A percentile compares a stretch with the other conserved stretches of the same genome.
These are phyloP conservation scores for Apostichopus parvimensis DNA, from an alignment of 35 echinoderm and acorn worm genomes.

Conservation along the genomic window DNA sequence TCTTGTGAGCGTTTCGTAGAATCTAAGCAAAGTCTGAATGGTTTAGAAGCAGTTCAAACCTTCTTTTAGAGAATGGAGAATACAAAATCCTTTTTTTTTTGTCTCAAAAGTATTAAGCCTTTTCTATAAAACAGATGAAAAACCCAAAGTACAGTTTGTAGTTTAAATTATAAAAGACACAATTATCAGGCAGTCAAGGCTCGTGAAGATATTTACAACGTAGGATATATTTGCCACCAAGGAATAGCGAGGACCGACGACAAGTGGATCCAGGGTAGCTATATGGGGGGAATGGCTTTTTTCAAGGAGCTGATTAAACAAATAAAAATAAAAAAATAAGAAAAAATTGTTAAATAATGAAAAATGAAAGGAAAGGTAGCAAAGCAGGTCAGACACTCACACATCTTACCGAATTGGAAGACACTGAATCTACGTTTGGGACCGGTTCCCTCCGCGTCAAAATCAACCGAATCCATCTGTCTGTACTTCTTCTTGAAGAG, in stretches of 20 bases:
- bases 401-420: constrained; percentile 94
- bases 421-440: constrained; percentile 90
- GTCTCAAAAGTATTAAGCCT: too few relatives aligned
- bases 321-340: neutral
- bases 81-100: too few relatives aligned
- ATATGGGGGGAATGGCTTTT: neutral
- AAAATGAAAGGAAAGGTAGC: constrained; percentile 2
- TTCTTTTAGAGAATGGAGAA: too few relatives aligned
- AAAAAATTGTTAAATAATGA: constrained; percentile 20
- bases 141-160: neutral
- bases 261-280: neutral
- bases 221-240: constrained; percentile 18
- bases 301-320: constrained; percentile 1
- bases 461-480: constrained; percentile 52
- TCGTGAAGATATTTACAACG: constrained; percentile 5
- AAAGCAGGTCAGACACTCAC: constrained; percentile 56
- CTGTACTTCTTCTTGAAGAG: constrained; percentile 81
- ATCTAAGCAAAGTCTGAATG: too few relatives aligned
- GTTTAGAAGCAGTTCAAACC: too few relatives aligned
- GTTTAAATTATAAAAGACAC: neutral
- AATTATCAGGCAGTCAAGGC: constrained; percentile 3
- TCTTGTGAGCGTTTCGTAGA: too few relatives aligned
- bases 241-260: neutral
- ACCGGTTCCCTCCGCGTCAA: constrained; percentile 55
- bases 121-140: too few relatives aligned